These are phyloP conservation scores for Theropithecus gelada DNA, from an alignment of 2,113 vertebrate species.

Conservation along the genomic window DNA sequence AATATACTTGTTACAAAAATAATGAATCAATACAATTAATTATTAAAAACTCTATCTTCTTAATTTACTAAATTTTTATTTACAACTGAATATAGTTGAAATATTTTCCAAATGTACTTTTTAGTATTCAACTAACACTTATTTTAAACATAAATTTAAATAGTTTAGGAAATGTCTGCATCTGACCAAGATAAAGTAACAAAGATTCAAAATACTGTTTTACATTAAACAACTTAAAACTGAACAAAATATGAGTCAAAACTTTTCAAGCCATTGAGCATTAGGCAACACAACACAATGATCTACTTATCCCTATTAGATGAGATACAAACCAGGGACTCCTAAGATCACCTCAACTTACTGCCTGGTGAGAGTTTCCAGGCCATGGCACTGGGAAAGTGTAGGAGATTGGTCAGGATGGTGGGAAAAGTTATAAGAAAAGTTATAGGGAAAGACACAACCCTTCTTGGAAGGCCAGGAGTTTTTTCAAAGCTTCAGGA, in stretches of 20 bases:
- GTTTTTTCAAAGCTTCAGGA: too few relatives aligned
- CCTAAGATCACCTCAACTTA: too few relatives aligned
- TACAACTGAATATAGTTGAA: neutral
- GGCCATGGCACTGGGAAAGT: neutral
- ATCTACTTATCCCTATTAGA: neutral
- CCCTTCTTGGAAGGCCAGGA: too few relatives aligned
- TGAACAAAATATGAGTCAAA: neutral
- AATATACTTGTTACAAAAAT: neutral
- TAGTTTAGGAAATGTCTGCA: neutral
- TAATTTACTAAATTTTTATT: neutral
- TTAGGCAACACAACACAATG: neutral
- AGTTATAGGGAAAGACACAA: too few relatives aligned
- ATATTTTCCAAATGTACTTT: neutral
- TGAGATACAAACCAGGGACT: neutral
- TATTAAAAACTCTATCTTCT: neutral
- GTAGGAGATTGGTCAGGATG: too few relatives aligned
- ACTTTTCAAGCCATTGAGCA: neutral
- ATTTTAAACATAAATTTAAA: neutral
- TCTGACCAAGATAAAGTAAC: neutral
- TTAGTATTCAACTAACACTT: neutral
- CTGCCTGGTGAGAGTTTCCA: neutral
- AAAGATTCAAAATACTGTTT: neutral
- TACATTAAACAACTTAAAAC: neutral
- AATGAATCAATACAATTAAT: neutral
- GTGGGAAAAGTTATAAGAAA: too few relatives aligned